Evolutionary conservation across 2,888 invertebrate species (phyloP), one percentile per base, ranked within the genome.

Genomic region (Scaptodrosophila latifasciaeformis): DNA sequence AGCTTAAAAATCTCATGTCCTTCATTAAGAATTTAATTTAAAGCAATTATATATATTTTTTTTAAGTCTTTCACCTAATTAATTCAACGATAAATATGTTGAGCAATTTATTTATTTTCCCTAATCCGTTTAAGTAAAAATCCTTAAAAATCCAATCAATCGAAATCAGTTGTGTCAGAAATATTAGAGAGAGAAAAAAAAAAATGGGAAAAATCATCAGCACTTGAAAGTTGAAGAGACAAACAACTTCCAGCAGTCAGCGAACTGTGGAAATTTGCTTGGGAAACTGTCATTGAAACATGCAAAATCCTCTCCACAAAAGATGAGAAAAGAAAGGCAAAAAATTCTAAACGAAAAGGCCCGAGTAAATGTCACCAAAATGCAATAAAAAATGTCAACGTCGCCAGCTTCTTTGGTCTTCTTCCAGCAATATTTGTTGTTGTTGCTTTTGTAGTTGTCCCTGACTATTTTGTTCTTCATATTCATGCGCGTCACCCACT

Each of bases 341-440:
- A 37, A 21, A 31, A 15, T n/a, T n/a, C n/a, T n/a, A 35, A 54
- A 34, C 44, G 27, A 48, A 51, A 54, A 44, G 27, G 37, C 37
- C 47, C 35, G 37, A 37, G 42, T 34, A 42, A 18, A 42, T 65
- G 81, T 75, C 81, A 70, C 70, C 78, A 59, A 67, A 70, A 74
- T 63, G 78, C 70, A 70, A 80, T 70, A 70, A 74, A 78, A 56
- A 67, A 17, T 37, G 37, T 17, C 37, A 24, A 24, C 7, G 37
- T 17, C 18, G 15, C 17, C 24, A 3, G 24, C 37, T 17, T 17
- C 37, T 7, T 5, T 24, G 24, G 7, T 7, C 4, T 5, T 3
- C 24, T 7, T 5, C 24, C 24, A 3, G 24, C 24, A 3, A 5
- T 3, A 24, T 7, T 7, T 3, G 4, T 24, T 24, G 24, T 7